Evolutionary conservation across 2,888 invertebrate species (phyloP).

Genomic region (Drosophila nigritarsus): DNA sequence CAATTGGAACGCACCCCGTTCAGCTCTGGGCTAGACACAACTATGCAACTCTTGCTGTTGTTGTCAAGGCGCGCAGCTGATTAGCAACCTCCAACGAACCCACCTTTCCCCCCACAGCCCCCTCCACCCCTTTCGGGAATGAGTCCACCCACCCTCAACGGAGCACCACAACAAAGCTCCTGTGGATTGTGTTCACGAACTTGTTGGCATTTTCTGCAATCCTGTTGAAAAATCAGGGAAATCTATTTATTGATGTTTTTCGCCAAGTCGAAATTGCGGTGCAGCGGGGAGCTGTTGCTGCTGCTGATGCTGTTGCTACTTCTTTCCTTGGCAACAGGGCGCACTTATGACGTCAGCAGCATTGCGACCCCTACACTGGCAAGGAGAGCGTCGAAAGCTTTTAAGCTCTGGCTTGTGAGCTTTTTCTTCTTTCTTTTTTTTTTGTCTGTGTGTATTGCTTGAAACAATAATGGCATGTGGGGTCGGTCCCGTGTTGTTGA

Average conservation of each 20-base stretch:
- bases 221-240: conserved; percentile 84
- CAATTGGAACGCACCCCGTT: conserved; percentile 13
- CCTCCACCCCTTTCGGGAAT: neutral
- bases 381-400: conserved; percentile 20
- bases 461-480: neutral
- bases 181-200: neutral
- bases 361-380: conserved; percentile 13
- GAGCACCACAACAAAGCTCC: conserved; percentile 17
- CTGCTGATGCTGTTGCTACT: neutral
- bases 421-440: conserved; percentile 21
- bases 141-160: neutral
- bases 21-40: conserved; percentile 15
- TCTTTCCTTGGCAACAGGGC: conserved; percentile 16
- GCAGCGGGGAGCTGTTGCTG: neutral
- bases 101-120: neutral
- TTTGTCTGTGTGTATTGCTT: neutral
- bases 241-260: conserved; percentile 84
- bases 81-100: conserved; percentile 7
- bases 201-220: conserved; percentile 59
- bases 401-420: conserved; percentile 29
- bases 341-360: conserved; percentile 48
- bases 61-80: conserved; percentile 27
- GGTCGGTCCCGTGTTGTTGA: conserved; percentile 16
- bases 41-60: conserved; percentile 7
- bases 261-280: conserved; percentile 41